Percentiles rank a stretch among this genome's conserved stretches.
These are phyloP conservation scores for Hypanus sabinus DNA, from an alignment of 2,113 vertebrate species.

Conservation along the genomic window DNA sequence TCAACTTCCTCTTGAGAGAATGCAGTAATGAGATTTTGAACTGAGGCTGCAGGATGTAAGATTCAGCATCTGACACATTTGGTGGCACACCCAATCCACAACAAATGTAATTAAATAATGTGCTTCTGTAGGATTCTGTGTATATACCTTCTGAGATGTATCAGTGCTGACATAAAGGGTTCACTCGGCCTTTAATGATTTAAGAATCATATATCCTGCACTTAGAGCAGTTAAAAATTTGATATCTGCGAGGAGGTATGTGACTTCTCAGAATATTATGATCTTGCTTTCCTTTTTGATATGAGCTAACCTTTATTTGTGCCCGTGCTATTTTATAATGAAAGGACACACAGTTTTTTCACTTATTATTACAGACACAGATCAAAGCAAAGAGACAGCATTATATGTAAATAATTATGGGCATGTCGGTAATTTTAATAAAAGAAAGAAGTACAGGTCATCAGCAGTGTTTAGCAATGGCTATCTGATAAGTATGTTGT, in stretches of 20 bases:
- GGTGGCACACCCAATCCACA: conserved; percentile 27
- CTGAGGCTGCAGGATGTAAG: conserved; percentile 22
- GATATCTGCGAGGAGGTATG: background rate
- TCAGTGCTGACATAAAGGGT: conserved; percentile 17
- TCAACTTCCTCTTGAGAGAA: conserved; percentile 20
- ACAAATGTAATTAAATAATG: conserved; percentile 26
- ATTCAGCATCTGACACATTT: conserved; percentile 34
- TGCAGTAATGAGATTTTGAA: conserved; percentile 26
- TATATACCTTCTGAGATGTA: conserved; percentile 25
- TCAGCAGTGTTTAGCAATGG: background rate
- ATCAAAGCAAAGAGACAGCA: background rate
- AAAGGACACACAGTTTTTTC: background rate
- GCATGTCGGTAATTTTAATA: background rate
- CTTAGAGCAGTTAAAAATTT: conserved; percentile 6
- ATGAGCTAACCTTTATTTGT: background rate
- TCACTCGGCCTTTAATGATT: conserved; percentile 17
- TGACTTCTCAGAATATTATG: background rate
- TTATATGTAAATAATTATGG: background rate
- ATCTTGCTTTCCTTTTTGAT: background rate
- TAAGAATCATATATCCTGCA: conserved; percentile 25
- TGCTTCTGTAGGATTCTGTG: background rate
- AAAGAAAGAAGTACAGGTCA: background rate
- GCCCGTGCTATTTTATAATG: background rate
- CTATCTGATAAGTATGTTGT: background rate
- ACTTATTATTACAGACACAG: background rate